Percentiles rank a stretch among this genome's conserved stretches.
Evolutionary conservation across 2,797 vertebrate genomes (phyloP).

Genomic region (Lates japonicus): DNA sequence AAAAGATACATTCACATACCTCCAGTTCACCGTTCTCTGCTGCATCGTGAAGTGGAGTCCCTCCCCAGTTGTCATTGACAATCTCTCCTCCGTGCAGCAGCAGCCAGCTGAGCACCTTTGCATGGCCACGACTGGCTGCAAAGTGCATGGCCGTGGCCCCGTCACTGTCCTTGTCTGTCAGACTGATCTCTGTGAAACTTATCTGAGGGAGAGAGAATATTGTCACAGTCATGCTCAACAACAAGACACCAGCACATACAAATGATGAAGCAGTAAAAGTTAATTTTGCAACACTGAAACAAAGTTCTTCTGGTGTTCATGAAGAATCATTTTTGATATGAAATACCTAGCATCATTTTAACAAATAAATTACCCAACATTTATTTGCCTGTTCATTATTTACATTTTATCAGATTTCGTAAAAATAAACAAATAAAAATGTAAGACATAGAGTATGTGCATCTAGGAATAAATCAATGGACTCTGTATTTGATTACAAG

Average conservation of each 20-base stretch:
- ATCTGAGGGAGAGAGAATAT: constrained; percentile 79
- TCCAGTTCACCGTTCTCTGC: constrained; percentile 97
- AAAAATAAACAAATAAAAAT: not conserved
- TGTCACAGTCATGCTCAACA: not conserved
- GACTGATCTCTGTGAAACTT: constrained; percentile 92
- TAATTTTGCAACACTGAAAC: not conserved
- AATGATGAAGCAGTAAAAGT: not conserved
- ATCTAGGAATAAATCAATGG: not conserved
- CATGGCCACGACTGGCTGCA: constrained; percentile 94
- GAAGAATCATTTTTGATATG: not conserved
- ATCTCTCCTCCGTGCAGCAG: constrained; percentile 97
- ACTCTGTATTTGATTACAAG: constrained; percentile 2
- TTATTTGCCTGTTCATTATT: not conserved
- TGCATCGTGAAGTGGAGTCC: constrained; percentile 94
- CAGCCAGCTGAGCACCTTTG: constrained; percentile 98
- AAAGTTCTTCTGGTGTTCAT: not conserved
- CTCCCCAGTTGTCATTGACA: constrained; percentile 91
- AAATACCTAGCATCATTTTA: not conserved
- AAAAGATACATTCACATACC: constrained; percentile 76
- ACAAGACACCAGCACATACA: too few relatives aligned
- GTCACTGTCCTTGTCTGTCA: constrained; percentile 90
- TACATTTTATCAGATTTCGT: not conserved
- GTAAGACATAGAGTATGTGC: not conserved
- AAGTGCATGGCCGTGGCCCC: constrained; percentile 98
- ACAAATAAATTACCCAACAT: not conserved